These are phyloP conservation scores for Mesorhabditis sp. DNA, from an alignment of 2,888 invertebrate genomes.

Conservation along the genomic window DNA sequence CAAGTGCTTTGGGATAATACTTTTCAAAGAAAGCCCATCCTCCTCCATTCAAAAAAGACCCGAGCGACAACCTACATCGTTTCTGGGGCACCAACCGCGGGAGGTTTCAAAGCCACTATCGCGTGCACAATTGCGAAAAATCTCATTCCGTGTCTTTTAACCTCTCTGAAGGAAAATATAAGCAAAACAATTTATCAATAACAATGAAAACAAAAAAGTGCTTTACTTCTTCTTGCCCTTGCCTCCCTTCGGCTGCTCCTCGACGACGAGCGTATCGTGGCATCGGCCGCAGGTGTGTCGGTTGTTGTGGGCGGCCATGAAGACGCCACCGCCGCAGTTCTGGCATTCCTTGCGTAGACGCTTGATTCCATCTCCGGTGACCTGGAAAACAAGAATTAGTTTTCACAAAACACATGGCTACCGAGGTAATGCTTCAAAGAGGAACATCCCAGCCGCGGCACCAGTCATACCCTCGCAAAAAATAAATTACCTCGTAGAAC, in stretches of 20 bases:
- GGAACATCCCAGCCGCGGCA: no score
- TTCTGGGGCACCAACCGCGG: no score
- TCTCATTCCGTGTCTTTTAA: no score
- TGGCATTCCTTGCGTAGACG: slow-evolving; percentile 92
- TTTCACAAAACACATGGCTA: no score
- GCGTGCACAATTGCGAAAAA: no score
- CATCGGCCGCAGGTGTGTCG: slow-evolving; percentile 95
- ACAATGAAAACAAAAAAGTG: slow-evolving; percentile 21
- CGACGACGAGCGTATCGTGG: slow-evolving; percentile 89
- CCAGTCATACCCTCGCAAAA: no score
- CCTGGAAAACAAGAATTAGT: slow-evolving; percentile 66
- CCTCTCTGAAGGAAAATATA: not conserved
- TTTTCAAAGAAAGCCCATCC: no score
- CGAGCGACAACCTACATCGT: no score
- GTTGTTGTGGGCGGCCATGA: slow-evolving; percentile 99
- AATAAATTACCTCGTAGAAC: slow-evolving; percentile 82
- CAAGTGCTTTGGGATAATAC: no score
- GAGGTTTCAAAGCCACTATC: no score
- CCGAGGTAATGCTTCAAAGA: no score
- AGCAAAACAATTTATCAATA: slow-evolving; percentile 13
- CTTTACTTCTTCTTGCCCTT: slow-evolving; percentile 47
- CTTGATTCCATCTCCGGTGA: slow-evolving; percentile 97
- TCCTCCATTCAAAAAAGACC: no score
- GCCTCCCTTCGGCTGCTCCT: slow-evolving; percentile 68
- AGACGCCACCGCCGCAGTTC: slow-evolving; percentile 94